A percentile compares a stretch with the other conserved stretches of the same genome.
phyloP scores from a whole-genome alignment of 2,113 vertebrate genomes.

The Tauraco erythrolophus region DNA sequence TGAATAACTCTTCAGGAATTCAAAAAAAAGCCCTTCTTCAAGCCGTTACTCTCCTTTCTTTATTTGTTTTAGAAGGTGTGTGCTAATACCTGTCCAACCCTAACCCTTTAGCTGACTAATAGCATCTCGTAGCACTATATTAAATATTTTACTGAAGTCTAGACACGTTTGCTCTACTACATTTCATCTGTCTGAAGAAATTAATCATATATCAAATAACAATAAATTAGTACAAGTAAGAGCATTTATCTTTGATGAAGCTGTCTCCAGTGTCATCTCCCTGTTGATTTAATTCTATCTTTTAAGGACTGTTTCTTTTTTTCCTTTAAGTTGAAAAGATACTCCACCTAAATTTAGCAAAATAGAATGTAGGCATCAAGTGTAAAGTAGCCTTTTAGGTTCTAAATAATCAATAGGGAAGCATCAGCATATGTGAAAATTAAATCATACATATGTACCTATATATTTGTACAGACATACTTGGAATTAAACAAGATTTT shows the following conservation, averaged over 20 bases:
- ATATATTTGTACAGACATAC: background rate
- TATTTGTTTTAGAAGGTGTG: background rate
- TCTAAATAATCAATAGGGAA: background rate
- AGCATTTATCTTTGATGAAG: conserved; percentile 7
- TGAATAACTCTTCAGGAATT: background rate
- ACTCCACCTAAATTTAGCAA: background rate
- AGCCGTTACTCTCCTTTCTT: background rate
- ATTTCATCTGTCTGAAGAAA: conserved; percentile 14
- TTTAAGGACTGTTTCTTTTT: background rate
- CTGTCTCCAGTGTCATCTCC: background rate
- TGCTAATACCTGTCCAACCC: background rate
- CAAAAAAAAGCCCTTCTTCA: background rate
- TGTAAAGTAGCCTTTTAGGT: background rate
- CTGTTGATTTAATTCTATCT: background rate
- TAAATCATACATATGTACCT: background rate
- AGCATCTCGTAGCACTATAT: background rate
- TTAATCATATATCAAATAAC: background rate
- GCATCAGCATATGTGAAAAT: background rate
- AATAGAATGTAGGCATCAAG: background rate
- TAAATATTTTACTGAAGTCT: conserved; percentile 21
- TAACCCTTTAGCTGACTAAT: background rate
- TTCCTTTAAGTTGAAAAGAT: background rate
- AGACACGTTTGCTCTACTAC: background rate
- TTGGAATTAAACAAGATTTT: background rate
- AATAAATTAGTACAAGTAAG: background rate